Percentiles rank a stretch among this genome's conserved stretches.
phyloP scores from a whole-genome alignment of 2,888 invertebrate genomes.

The Neocrepidodera transversa region DNA sequence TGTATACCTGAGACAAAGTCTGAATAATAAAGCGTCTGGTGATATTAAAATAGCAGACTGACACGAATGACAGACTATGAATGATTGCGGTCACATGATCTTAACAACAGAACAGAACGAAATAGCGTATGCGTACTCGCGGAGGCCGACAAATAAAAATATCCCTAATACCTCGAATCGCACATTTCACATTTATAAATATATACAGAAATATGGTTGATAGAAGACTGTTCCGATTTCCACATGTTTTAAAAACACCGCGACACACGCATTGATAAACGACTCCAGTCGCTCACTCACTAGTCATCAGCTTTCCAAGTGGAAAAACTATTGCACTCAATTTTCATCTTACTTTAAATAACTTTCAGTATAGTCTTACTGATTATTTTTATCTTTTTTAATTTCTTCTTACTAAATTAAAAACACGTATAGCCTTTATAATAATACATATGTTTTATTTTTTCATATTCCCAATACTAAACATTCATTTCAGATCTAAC shows the following conservation, averaged over 20 bases:
- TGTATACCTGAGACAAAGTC: constrained; percentile 28
- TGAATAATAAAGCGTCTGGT: constrained; percentile 31
- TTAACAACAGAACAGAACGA: constrained; percentile 34
- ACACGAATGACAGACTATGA: constrained; percentile 57
- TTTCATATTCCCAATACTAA: too few species aligned
- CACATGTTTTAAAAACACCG: constrained; percentile 32
- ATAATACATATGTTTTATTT: too few species aligned
- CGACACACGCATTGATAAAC: constrained; percentile 35
- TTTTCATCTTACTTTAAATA: too few species aligned
- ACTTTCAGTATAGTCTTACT: too few species aligned
- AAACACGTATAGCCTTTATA: too few species aligned
- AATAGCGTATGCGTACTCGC: constrained; percentile 12
- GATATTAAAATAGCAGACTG: constrained; percentile 48
- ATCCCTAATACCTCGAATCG: constrained; percentile 39
- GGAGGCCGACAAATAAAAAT: constrained; percentile 47
- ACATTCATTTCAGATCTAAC: too few species aligned
- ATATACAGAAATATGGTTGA: constrained; percentile 35
- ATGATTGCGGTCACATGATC: constrained; percentile 58
- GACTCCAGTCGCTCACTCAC: constrained; percentile 14
- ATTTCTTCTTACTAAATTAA: too few species aligned
- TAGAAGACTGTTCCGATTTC: constrained; percentile 32
- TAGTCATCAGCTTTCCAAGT: not conserved
- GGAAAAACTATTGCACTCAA: not conserved
- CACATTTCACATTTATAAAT: constrained; percentile 18
- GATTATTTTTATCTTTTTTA: too few species aligned